These are phyloP conservation scores for Helogale parvula DNA, from an alignment of 2,113 vertebrate species.

Conservation along the genomic window DNA sequence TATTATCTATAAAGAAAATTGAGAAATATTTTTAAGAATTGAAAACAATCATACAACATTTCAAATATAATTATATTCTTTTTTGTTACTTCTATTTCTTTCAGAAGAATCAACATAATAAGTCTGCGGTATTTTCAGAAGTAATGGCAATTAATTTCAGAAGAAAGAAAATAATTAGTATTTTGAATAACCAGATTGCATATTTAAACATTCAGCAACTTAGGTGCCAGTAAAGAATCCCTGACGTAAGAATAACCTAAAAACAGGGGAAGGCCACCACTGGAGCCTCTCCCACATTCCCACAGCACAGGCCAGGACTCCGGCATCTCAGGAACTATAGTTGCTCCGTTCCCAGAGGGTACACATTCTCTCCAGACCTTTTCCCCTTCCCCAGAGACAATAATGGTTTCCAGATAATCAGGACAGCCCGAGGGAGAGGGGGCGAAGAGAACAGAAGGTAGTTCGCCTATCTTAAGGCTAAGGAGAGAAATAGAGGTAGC, in stretches of 20 bases:
- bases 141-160: background rate
- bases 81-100: background rate
- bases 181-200: background rate
- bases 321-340: background rate
- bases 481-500: background rate
- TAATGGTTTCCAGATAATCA: slow-evolving; percentile 37
- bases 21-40: slow-evolving; percentile 59
- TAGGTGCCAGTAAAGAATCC: background rate
- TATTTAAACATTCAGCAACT: background rate
- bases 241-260: background rate
- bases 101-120: background rate
- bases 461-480: background rate
- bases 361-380: background rate
- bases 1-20: slow-evolving; percentile 91
- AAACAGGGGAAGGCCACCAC: background rate
- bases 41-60: slow-evolving; percentile 56
- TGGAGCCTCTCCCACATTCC: background rate
- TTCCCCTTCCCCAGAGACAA: background rate
- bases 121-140: background rate
- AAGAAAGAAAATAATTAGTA: background rate
- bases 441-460: background rate
- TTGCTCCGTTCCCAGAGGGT: background rate
- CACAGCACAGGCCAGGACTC: background rate
- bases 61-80: background rate
- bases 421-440: background rate